These are phyloP conservation scores for Bufotes viridis DNA, from an alignment of 2,797 vertebrate genomes.

Conservation along the genomic window DNA sequence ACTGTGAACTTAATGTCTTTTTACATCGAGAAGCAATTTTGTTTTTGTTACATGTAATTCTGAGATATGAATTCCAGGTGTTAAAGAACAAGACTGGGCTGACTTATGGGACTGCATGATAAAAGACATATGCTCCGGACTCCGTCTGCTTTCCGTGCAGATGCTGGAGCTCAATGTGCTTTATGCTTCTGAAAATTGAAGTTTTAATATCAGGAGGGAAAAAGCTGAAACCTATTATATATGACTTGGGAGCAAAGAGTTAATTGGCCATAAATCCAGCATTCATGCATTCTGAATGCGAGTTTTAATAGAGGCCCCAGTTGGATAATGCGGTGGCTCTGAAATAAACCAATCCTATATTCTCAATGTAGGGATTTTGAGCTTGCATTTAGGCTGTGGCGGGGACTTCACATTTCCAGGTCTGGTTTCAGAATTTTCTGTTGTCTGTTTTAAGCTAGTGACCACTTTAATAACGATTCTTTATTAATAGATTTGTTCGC, in stretches of 20 bases:
- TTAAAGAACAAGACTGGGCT: constrained; percentile 34
- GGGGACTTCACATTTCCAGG: neutral
- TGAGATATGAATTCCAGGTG: constrained; percentile 52
- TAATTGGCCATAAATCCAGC: constrained; percentile 50
- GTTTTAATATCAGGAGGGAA: neutral
- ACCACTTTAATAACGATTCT: constrained; percentile 53
- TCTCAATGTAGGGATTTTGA: constrained; percentile 9
- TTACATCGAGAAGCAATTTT: constrained; percentile 40
- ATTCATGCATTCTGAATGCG: constrained; percentile 24
- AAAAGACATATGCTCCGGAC: constrained; percentile 44
- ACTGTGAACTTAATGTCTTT: constrained; percentile 35
- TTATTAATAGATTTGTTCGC: constrained; percentile 61
- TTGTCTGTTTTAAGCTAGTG: constrained; percentile 48
- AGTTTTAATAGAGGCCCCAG: constrained; percentile 46
- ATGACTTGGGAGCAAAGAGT: constrained; percentile 49
- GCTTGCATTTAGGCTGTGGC: neutral
- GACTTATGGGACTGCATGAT: constrained; percentile 42
- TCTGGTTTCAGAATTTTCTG: constrained; percentile 28
- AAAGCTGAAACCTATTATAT: constrained; percentile 49
- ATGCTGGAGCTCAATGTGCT: constrained; percentile 7
- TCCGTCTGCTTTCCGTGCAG: constrained; percentile 15
- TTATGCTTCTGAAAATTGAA: constrained; percentile 49
- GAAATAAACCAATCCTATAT: constrained; percentile 39
- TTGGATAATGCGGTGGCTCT: constrained; percentile 20
- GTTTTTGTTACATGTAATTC: constrained; percentile 48